Evolutionary conservation across 1,140 invertebrate genomes (phyloP).

Genomic region (Marisa cornuarietis): DNA sequence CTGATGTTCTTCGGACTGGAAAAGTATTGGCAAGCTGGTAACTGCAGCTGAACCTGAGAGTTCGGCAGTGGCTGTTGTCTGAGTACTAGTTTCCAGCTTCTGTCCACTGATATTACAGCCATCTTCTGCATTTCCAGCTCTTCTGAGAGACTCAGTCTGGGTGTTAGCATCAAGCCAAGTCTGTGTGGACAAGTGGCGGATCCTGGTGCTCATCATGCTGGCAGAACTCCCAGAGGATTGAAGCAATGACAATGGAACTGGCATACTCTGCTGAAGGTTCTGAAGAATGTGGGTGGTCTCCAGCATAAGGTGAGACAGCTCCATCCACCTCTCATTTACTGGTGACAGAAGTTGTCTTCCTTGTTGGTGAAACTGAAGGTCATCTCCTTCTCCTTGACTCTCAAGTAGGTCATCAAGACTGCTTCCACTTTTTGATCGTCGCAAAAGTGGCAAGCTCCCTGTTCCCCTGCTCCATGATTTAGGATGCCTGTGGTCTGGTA

Average conservation of each 20-base stretch:
- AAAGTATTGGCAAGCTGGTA: not conserved
- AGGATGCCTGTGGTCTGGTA: no score
- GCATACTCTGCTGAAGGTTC: slow-evolving; percentile 7
- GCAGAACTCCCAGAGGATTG: not conserved
- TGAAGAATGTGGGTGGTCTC: slow-evolving; percentile 19
- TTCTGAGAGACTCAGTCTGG: not conserved
- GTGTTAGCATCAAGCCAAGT: not conserved
- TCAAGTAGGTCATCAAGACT: not conserved
- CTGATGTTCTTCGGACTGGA: not conserved
- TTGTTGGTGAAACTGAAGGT: not conserved
- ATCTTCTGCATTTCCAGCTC: not conserved
- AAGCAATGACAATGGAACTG: not conserved
- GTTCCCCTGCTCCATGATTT: no score
- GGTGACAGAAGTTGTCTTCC: slow-evolving; percentile 9
- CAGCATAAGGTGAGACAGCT: slow-evolving; percentile 20
- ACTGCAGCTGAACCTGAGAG: not conserved
- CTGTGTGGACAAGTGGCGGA: not conserved
- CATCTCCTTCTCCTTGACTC: not conserved
- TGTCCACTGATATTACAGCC: slow-evolving; percentile 4
- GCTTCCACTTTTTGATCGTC: not conserved
- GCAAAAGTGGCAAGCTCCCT: not conserved
- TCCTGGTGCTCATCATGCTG: not conserved
- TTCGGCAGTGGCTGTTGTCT: not conserved
- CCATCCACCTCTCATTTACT: slow-evolving; percentile 13
- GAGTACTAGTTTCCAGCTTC: slow-evolving; percentile 14